Evolutionary conservation across 2,888 invertebrate species (phyloP), one percentile per base, ranked within the genome.

Genomic region (Limnephilus auricula): DNA sequence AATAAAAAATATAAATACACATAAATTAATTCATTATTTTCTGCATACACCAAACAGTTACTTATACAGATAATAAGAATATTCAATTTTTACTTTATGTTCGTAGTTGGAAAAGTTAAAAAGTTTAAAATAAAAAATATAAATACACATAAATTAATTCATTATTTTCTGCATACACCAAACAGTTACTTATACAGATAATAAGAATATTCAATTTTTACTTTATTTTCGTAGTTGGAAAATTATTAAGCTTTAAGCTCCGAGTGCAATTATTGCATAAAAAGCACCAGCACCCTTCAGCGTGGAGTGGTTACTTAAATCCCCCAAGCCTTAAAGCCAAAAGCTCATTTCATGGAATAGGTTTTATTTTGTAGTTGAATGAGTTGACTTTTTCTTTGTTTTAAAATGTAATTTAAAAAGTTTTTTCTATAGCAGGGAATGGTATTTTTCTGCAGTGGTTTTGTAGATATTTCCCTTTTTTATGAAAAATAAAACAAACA

Each of bases 281-380:
- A 25, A 65, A 65, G 65, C 65, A n/a, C 65, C 4, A 65, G 65
- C 65, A 65, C 65, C 9, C 65, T 65, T 65, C 65, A 25, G n/a
- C 6, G 0, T n/a, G 9, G 25, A 65, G 65, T 18, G 65, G 65
- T 65, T 65, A 65, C 65, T 65, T 65, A 65, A 25, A 65, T n/a
- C 25, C 65, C 13, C 65, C 65, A 65, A 65, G 65, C 65, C n/a
- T 65, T 25, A 65, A 65, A 65, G 9, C 65, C 65, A 65, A 65
- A 65, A 65, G 9, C 65, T 65, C 65, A 80, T 80, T 80, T 80
- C 32, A 32, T 18, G 80, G 80, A 80, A 80, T 80, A 12, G 31
- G 80, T 80, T 80, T 80, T 80, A 80, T 80, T 80, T 80, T 80
- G 80, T 32, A 80, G 80, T 80, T 32, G 30, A 32, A 32, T 31